phyloP scores from a whole-genome alignment of 2,888 invertebrate species.

The Thecophora atra region DNA sequence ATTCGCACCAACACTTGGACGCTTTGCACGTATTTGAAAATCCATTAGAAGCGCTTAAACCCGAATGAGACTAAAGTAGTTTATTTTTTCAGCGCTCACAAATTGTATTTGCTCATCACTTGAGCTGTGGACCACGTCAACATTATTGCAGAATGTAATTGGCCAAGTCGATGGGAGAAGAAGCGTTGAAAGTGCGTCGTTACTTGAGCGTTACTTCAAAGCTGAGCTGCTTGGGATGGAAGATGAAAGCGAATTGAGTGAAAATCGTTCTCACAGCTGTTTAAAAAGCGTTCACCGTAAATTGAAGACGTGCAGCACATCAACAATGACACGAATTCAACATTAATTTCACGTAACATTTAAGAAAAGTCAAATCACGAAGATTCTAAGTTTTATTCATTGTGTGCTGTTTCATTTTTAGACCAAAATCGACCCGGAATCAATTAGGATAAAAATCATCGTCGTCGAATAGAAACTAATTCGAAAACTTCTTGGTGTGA shows the following conservation, averaged over 20 bases:
- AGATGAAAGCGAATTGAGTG: neutral
- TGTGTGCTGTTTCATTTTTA: no score
- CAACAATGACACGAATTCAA: no score
- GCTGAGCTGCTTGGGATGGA: conserved; percentile 2
- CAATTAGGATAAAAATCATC: no score
- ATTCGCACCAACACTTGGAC: neutral
- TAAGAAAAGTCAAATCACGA: no score
- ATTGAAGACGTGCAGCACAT: no score
- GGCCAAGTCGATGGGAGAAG: neutral
- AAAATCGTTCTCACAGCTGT: no score
- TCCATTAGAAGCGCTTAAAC: conserved; percentile 4
- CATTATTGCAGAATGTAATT: conserved; percentile 17
- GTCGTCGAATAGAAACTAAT: no score
- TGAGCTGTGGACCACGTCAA: conserved; percentile 15
- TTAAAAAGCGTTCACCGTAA: no score
- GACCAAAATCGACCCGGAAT: no score
- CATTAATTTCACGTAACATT: no score
- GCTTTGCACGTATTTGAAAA: conserved; percentile 10
- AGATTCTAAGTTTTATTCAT: no score
- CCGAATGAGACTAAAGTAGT: conserved; percentile 1
- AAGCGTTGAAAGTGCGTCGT: neutral
- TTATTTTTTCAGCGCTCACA: neutral
- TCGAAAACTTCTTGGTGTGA: no score
- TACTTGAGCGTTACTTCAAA: neutral
- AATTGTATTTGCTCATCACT: conserved; percentile 25